Percentiles rank a stretch among this genome's conserved stretches.
Evolutionary conservation across 2,797 vertebrate species (phyloP).

Genomic region (Lepus townsendii): DNA sequence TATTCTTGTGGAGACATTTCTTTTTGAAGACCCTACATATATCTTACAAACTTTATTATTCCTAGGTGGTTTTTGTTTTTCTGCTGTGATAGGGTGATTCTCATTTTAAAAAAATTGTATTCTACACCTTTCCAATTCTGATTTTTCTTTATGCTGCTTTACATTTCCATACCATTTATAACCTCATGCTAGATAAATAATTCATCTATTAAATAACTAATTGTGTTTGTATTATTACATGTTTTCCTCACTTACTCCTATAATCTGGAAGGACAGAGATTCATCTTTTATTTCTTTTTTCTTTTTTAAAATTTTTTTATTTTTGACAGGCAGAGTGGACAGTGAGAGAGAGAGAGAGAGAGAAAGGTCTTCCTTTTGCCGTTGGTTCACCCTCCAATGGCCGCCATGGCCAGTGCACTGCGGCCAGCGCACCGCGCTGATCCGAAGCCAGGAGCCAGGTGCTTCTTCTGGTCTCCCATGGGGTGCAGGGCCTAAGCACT

Average conservation of each 20-base stretch:
- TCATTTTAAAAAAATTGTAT: not conserved
- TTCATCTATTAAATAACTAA: not conserved
- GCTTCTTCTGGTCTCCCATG: too few relatives aligned
- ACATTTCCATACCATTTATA: not conserved
- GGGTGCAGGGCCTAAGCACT: too few relatives aligned
- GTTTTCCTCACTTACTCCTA: not conserved
- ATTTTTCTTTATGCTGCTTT: not conserved
- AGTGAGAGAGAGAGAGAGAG: too few relatives aligned
- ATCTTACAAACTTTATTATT: slow-evolving; percentile 18
- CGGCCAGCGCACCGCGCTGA: too few relatives aligned
- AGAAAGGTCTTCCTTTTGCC: too few relatives aligned
- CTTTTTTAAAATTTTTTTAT: too few relatives aligned
- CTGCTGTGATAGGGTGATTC: not conserved
- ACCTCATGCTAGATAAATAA: not conserved
- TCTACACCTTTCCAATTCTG: not conserved
- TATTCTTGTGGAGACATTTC: not conserved
- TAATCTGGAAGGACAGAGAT: not conserved
- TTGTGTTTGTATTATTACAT: not conserved
- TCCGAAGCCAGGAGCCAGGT: too few relatives aligned
- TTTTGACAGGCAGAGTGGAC: too few relatives aligned
- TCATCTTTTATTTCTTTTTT: not conserved
- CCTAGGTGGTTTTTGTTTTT: slow-evolving; percentile 12
- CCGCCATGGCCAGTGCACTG: too few relatives aligned
- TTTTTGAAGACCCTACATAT: not conserved
- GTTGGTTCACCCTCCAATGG: too few relatives aligned